Percentiles rank a stretch among this genome's conserved stretches.
phyloP scores from a whole-genome alignment of 2,113 vertebrate species.

The Caranx ignobilis region DNA sequence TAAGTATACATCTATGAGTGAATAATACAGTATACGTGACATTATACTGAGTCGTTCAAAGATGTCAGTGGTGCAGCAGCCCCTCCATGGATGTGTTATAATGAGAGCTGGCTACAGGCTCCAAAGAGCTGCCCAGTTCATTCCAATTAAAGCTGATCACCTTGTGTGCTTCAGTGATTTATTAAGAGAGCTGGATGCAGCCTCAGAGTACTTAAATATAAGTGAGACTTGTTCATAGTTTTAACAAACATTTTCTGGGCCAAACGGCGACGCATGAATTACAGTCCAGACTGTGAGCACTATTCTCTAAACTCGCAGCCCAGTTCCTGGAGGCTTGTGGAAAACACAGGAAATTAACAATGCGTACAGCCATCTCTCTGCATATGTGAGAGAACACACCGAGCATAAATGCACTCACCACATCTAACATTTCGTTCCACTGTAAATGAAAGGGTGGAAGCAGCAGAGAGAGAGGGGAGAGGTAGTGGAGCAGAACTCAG shows the following conservation, averaged over 20 bases:
- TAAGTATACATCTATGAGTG: background rate
- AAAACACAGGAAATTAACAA: background rate
- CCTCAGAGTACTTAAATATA: background rate
- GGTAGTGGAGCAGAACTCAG: conserved; percentile 54
- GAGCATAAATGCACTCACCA: background rate
- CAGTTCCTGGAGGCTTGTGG: background rate
- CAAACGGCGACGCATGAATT: background rate
- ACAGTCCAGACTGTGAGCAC: background rate
- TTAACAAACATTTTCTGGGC: background rate
- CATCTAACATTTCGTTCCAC: background rate
- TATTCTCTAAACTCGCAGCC: background rate
- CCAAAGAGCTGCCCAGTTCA: background rate
- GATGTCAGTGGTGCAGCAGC: background rate
- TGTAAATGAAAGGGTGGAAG: background rate
- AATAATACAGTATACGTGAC: background rate
- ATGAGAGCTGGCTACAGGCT: background rate
- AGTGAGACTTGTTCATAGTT: too few species aligned
- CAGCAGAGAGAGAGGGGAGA: conserved; percentile 20
- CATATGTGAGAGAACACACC: background rate
- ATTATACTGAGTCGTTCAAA: background rate
- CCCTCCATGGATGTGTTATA: background rate
- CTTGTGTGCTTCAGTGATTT: background rate
- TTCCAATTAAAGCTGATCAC: background rate
- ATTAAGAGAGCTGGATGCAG: background rate
- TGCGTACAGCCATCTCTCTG: background rate